These are phyloP conservation scores for Eudasyphora cyanicolor DNA, from an alignment of 2,888 invertebrate genomes.

Conservation along the genomic window DNA sequence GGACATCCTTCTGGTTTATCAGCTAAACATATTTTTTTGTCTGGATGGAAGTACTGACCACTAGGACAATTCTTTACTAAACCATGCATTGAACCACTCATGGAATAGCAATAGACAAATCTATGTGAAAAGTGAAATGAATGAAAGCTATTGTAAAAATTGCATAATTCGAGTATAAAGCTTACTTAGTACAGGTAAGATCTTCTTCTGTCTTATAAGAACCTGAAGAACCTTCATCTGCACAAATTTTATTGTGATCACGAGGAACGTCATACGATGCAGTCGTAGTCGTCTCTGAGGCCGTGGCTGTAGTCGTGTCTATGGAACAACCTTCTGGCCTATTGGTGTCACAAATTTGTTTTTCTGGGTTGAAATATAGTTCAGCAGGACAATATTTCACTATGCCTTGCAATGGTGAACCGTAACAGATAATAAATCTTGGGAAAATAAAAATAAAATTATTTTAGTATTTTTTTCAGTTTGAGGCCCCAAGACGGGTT, in stretches of 20 bases:
- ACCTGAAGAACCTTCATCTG: not conserved
- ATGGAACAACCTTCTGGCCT: not conserved
- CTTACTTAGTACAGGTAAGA: not conserved
- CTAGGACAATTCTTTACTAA: not conserved
- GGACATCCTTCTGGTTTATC: constrained; percentile 33
- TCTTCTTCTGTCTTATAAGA: not conserved
- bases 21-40: not conserved
- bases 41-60: constrained; percentile 35
- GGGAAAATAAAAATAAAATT: too few species aligned
- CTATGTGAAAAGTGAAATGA: constrained; percentile 20
- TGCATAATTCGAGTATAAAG: too few species aligned
- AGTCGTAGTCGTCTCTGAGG: not conserved
- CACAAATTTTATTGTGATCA: not conserved
- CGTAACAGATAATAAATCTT: not conserved
- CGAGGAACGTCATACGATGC: too few species aligned
- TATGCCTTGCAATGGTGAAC: not conserved
- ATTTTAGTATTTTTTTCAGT: too few species aligned
- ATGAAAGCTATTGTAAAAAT: too few species aligned
- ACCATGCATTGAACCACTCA: constrained; percentile 5
- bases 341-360: not conserved
- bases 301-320: not conserved
- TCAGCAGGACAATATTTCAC: not conserved
- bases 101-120: constrained; percentile 29
- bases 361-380: not conserved
- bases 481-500: too few species aligned